A percentile compares a stretch with the other conserved stretches of the same genome.
Conservation (phyloP, 2,113 vertebrate species). For the Ageneiosus marmoratus region DNA sequence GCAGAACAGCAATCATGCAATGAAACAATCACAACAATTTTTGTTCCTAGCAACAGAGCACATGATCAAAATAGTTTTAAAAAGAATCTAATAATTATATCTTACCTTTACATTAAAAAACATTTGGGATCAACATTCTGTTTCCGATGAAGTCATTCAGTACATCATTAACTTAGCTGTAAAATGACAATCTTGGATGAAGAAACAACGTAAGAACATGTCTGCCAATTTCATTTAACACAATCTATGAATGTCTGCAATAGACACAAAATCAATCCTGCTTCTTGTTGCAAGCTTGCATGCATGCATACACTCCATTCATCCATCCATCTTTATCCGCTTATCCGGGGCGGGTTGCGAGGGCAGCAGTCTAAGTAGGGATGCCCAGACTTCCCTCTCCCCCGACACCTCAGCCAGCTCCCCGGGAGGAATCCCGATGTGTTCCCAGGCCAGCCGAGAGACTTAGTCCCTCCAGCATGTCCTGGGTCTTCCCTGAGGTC, state of each 20-base stretch:
- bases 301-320: not conserved
- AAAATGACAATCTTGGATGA: not conserved
- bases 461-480: too few species aligned
- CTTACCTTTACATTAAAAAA: not conserved
- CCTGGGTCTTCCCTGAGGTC: too few species aligned
- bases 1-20: not conserved
- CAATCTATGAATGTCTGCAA: not conserved
- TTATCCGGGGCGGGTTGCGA: too few species aligned
- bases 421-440: too few species aligned
- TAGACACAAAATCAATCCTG: not conserved
- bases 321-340: too few species aligned
- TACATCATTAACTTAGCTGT: not conserved
- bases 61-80: too few species aligned
- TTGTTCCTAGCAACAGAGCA: not conserved
- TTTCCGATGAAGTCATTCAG: not conserved
- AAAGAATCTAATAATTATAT: too few species aligned
- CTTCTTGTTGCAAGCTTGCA: not conserved
- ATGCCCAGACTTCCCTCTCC: too few species aligned
- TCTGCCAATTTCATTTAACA: too few species aligned
- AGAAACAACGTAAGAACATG: not conserved
- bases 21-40: not conserved
- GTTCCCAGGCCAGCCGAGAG: too few species aligned
- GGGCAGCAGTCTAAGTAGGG: too few species aligned
- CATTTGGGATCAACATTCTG: not conserved
- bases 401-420: too few species aligned